Conservation (phyloP, 1,140 invertebrate species). For the Elysia chlorotica region DNA sequence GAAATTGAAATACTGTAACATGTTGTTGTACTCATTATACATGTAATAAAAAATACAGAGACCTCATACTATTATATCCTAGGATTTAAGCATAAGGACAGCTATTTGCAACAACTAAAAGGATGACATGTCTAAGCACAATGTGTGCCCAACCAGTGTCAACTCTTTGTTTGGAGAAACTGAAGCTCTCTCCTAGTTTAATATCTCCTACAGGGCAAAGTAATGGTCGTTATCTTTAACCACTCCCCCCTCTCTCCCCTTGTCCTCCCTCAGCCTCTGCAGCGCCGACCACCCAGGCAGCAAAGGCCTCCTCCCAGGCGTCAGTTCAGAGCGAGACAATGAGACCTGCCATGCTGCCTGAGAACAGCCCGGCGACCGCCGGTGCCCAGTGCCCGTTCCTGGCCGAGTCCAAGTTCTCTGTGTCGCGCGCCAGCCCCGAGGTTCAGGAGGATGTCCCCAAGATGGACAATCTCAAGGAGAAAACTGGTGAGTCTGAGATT, state of each 20-base stretch:
- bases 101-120: too few relatives aligned
- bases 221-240: neutral
- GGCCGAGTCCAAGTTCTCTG: conserved; percentile 29
- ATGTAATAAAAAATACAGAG: too few relatives aligned
- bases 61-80: neutral
- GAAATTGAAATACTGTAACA: too few relatives aligned
- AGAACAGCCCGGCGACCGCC: too few relatives aligned
- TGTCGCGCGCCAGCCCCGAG: conserved; percentile 23
- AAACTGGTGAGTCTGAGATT: conserved; percentile 7
- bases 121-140: too few relatives aligned
- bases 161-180: neutral
- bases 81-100: neutral
- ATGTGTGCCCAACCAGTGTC: too few relatives aligned
- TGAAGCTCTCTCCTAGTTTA: neutral
- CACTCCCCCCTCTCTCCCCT: neutral
- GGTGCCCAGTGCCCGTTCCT: conserved; percentile 48
- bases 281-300: neutral
- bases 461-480: conserved; percentile 20
- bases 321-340: too few relatives aligned
- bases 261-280: neutral
- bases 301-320: too few relatives aligned
- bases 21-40: too few relatives aligned
- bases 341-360: too few relatives aligned
- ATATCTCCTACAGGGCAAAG: neutral
- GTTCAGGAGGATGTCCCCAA: conserved; percentile 30